A percentile compares a stretch with the other conserved stretches of the same genome.
These are phyloP conservation scores for Alouatta palliata DNA, from an alignment of 2,113 vertebrate species.

Conservation along the genomic window DNA sequence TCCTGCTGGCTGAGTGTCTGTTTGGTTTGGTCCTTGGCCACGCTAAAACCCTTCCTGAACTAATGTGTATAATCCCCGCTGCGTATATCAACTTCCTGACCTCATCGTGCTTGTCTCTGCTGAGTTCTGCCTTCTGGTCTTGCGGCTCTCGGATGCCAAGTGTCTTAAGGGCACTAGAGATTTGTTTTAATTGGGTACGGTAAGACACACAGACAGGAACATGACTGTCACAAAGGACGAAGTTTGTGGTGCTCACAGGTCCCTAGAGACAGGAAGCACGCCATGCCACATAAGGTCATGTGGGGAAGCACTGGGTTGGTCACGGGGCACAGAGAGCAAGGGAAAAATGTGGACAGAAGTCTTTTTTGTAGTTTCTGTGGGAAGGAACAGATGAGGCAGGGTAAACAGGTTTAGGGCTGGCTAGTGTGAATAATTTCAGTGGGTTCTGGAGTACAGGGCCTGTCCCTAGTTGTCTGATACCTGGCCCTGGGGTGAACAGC, in stretches of 20 bases:
- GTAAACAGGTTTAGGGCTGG: neutral
- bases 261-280: neutral
- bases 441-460: neutral
- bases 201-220: neutral
- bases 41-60: neutral
- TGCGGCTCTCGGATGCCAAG: no score
- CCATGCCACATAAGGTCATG: fast-evolving
- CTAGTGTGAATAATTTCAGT: no score
- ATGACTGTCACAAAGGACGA: neutral
- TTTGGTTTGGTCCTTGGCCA: neutral
- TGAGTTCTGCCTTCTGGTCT: neutral
- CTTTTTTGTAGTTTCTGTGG: neutral
- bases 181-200: neutral
- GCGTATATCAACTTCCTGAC: no score
- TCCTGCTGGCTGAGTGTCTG: neutral
- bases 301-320: neutral
- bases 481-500: no score
- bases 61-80: fast-evolving
- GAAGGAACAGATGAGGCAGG: neutral
- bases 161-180: neutral
- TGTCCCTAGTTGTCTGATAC: neutral
- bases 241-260: neutral
- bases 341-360: fast-evolving
- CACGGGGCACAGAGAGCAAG: neutral
- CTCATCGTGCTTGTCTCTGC: neutral